Evolutionary conservation across 2,113 vertebrate genomes (phyloP).

Genomic region (Neolamprologus caudopunctatus): DNA sequence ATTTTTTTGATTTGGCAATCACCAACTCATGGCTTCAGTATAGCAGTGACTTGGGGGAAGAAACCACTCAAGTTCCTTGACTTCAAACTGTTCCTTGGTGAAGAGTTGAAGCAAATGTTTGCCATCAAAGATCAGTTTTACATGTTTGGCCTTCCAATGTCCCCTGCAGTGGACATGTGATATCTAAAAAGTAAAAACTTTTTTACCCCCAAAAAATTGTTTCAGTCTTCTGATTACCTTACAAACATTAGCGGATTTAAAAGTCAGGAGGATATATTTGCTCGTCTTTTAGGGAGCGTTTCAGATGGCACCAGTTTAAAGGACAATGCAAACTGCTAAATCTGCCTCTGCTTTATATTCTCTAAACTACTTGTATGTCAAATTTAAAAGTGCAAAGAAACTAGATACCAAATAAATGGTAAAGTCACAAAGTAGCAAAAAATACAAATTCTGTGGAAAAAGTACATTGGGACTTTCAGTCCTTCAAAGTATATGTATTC

Average conservation of each 20-base stretch:
- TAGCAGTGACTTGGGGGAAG: background rate
- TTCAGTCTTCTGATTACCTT: background rate
- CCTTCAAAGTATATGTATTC: background rate
- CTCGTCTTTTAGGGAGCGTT: accelerated
- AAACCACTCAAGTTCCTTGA: background rate
- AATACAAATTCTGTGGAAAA: background rate
- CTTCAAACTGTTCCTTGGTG: background rate
- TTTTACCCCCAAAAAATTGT: accelerated
- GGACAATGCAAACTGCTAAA: background rate
- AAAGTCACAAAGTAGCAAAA: background rate
- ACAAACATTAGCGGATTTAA: accelerated
- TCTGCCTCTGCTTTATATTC: background rate
- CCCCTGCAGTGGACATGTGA: background rate
- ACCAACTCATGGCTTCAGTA: background rate
- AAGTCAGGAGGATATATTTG: background rate
- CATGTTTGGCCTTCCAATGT: background rate
- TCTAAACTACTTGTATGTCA: background rate
- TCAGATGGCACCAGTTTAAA: background rate
- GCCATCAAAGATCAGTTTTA: background rate
- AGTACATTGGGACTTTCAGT: background rate
- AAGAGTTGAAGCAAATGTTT: background rate
- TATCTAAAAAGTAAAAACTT: background rate
- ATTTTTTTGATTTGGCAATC: background rate
- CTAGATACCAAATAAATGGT: background rate
- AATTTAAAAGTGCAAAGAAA: background rate